Evolutionary conservation across 2,797 vertebrate species (phyloP).

Genomic region (Xiphorhynchus erythropygius): DNA sequence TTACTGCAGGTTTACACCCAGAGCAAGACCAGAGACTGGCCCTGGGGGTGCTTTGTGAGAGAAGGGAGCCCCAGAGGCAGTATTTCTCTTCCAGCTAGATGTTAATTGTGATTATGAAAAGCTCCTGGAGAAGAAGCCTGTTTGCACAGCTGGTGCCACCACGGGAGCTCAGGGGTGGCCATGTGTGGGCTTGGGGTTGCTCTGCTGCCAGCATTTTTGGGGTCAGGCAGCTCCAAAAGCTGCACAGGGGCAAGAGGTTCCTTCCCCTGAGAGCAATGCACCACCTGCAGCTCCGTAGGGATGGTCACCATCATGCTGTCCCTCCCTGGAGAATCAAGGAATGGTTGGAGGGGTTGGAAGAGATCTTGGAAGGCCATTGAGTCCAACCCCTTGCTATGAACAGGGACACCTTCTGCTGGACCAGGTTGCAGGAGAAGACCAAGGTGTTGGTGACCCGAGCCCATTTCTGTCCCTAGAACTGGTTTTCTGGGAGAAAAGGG

Average conservation of each 20-base stretch:
- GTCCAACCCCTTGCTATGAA: background rate
- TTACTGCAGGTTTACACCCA: background rate
- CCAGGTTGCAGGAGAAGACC: background rate
- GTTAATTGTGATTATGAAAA: background rate
- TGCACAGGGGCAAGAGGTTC: background rate
- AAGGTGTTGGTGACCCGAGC: background rate
- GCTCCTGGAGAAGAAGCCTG: background rate
- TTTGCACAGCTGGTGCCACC: background rate
- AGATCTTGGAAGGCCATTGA: background rate
- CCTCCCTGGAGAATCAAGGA: background rate
- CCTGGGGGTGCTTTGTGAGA: background rate
- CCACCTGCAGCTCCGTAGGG: fast-evolving
- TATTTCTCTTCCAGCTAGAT: background rate
- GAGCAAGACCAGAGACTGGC: background rate
- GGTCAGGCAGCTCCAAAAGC: background rate
- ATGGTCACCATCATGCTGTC: fast-evolving
- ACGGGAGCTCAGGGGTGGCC: fast-evolving
- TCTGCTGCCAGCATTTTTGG: background rate
- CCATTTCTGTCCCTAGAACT: background rate
- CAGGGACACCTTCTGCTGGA: background rate
- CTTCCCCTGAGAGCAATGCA: fast-evolving
- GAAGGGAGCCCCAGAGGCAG: background rate
- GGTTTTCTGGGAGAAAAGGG: background rate
- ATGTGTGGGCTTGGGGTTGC: background rate
- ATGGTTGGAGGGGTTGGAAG: background rate